Conservation (phyloP, 2,797 vertebrate genomes). For the Pachyuromys duprasi region DNA sequence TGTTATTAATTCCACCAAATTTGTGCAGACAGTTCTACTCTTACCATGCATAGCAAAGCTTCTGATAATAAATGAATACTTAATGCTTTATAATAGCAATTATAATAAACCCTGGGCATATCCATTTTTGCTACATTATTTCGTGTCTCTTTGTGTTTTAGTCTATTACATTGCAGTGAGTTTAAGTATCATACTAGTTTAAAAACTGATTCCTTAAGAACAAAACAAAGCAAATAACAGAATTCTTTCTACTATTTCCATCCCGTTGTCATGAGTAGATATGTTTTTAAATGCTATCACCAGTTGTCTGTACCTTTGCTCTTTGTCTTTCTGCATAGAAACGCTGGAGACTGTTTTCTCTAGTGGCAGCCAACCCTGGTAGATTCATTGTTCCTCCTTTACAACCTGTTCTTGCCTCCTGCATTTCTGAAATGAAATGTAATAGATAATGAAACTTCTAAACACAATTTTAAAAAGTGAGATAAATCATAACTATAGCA, state of each 20-base stretch:
- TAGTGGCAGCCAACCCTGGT: fast-evolving
- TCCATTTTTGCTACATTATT: neutral
- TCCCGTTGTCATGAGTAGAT: neutral
- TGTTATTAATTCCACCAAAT: conserved; percentile 10
- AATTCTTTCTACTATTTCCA: neutral
- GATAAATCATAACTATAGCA: neutral
- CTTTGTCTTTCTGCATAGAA: neutral
- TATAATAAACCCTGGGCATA: neutral
- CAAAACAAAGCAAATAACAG: neutral
- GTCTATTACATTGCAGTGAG: neutral
- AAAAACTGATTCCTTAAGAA: neutral
- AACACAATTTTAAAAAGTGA: neutral
- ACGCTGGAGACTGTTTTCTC: neutral
- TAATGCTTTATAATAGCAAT: neutral
- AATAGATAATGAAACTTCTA: neutral
- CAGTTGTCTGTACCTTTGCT: neutral
- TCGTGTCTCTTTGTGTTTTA: neutral
- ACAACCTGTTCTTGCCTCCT: neutral
- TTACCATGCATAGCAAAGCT: neutral
- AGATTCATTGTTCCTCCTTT: neutral
- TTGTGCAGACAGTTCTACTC: neutral
- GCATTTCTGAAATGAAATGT: conserved; percentile 45
- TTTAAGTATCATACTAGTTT: neutral
- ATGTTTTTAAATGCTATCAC: neutral
- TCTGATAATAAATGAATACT: neutral